phyloP scores from a whole-genome alignment of 2,113 vertebrate genomes.

The Neolamprologus falcicula region DNA sequence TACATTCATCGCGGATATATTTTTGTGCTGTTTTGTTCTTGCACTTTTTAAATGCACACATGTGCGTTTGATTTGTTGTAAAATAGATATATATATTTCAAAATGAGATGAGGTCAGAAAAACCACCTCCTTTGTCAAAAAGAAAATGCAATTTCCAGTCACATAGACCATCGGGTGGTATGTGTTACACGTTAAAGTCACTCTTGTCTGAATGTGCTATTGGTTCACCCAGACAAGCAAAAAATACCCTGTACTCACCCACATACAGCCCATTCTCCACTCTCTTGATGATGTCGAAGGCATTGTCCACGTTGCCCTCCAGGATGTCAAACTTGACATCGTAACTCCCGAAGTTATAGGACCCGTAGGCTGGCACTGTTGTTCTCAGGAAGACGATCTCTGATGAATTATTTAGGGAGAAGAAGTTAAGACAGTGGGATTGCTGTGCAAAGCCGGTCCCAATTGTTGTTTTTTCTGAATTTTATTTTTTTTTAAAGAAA shows the following conservation, averaged over 20 bases:
- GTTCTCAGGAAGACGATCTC: slow-evolving; percentile 96
- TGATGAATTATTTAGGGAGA: slow-evolving; percentile 68
- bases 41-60: slow-evolving; percentile 19
- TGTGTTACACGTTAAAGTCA: neutral
- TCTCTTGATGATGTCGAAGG: slow-evolving; percentile 91
- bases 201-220: slow-evolving; percentile 11
- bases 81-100: slow-evolving; percentile 28
- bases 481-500: neutral
- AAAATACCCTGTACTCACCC: slow-evolving; percentile 76
- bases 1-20: neutral
- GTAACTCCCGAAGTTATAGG: slow-evolving; percentile 75
- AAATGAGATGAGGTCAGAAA: slow-evolving; percentile 54
- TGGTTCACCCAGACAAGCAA: neutral
- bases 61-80: slow-evolving; percentile 56
- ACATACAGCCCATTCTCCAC: slow-evolving; percentile 84
- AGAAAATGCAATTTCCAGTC: slow-evolving; percentile 45
- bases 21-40: neutral
- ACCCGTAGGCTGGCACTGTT: slow-evolving; percentile 72
- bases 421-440: neutral
- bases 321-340: slow-evolving; percentile 93
- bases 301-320: slow-evolving; percentile 85
- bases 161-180: neutral
- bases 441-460: neutral
- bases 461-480: neutral
- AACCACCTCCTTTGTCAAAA: slow-evolving; percentile 32